Conservation (phyloP, 2,888 invertebrate species). For the Nephrotoma appendiculata region DNA sequence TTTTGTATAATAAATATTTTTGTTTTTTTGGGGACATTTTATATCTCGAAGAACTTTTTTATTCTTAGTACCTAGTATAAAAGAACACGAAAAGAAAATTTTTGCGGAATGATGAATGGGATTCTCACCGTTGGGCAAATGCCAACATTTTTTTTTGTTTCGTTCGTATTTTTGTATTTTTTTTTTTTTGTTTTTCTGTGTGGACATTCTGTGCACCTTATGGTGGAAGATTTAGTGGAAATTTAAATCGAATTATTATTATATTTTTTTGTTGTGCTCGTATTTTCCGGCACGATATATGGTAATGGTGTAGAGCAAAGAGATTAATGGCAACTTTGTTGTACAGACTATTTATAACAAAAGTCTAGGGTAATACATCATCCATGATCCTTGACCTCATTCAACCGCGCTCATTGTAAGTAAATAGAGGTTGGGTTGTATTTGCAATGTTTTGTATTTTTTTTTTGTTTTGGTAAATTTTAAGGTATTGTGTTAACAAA, state of each 20-base stretch:
- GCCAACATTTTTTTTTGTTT: not conserved
- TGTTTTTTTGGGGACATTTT: not conserved
- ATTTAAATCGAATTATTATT: not conserved
- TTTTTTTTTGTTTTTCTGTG: not conserved
- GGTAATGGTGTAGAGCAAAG: not conserved
- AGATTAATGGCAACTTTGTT: not conserved
- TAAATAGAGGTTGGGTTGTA: not conserved
- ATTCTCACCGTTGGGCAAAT: not conserved
- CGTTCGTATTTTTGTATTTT: not conserved
- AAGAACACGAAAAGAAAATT: not conserved
- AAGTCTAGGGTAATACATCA: not conserved
- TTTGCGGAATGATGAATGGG: not conserved
- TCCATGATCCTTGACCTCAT: not conserved
- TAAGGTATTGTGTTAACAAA: not conserved
- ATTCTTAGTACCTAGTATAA: not conserved
- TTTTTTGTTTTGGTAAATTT: not conserved
- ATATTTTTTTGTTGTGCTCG: not conserved
- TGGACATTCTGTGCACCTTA: not conserved
- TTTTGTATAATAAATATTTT: not conserved
- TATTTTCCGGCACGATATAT: not conserved
- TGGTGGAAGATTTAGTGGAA: not conserved
- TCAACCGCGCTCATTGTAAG: not conserved
- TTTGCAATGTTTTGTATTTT: not conserved
- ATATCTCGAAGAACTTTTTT: not conserved
- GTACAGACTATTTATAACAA: not conserved